Base-by-base conservation (phyloP, 2,888 invertebrate genomes). In the Drosophila birchii region DNA sequence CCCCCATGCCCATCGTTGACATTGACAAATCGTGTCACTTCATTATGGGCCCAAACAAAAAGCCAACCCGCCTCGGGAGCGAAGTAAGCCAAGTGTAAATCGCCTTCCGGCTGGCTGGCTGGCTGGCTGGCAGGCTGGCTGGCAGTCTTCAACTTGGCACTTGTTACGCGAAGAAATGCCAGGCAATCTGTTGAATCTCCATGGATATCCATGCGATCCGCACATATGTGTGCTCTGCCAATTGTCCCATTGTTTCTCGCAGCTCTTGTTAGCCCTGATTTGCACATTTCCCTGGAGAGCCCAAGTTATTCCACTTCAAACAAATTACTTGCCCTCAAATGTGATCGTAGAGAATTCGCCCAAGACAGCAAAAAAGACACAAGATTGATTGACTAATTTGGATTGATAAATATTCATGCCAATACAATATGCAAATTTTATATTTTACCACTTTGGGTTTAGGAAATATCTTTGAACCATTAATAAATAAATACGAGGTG, bases 11-110 rank as follows among this genome's bases (percentile, higher is more conserved):
- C 41, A n/a, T n/a, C 64, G 64, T 77, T 81, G 82, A 88, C 89
- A 85, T 80, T 86, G 86, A 88, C 75, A 76, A 88, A 86, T 86
- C 76, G 82, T 86, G 89, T 82, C 87, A 88, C 80, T 72, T 61
- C 56, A 76, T 66, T 56, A 51, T 29, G 39, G 70, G 67, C 41
- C 38, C 38, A 20, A 58, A 45, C 26, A 44, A 63, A 66, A 38
- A 63, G 34, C 29, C n/a, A 53, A 51, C 49, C 57, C 41, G 54
- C 54, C 51, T 29, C 51, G 36, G 58, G 36, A 43, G 64, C 64
- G 64, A 66, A 69, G 73, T 81, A 75, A 57, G 77, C 82, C 70
- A 78, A 80, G 73, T 85, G 84, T 86, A 78, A 86, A 88, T 60
- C 75, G 76, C 81, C 88, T 89, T 89, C 89, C 89, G 90, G 86